Evolutionary conservation across 1,140 invertebrate genomes (phyloP).

Genomic region (Camponotus pennsylvanicus): DNA sequence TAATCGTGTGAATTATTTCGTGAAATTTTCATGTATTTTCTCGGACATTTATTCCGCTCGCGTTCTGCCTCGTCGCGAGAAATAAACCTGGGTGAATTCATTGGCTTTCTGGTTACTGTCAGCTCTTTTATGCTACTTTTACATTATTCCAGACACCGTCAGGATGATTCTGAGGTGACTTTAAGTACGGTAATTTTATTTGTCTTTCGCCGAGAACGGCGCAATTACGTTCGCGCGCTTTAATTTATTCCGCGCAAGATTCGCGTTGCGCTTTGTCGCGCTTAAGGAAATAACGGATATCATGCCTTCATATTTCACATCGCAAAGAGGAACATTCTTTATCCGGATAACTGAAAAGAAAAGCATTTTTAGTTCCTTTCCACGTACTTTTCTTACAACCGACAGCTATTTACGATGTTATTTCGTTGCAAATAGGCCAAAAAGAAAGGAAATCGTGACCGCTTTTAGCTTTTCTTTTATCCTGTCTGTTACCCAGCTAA

Average conservation of each 20-base stretch:
- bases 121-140: slow-evolving; percentile 26
- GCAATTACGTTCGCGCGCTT: slow-evolving; percentile 38
- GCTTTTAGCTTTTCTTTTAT: background rate
- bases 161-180: slow-evolving; percentile 23
- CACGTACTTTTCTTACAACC: slow-evolving; percentile 7
- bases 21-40: slow-evolving; percentile 35
- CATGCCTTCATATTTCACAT: slow-evolving; percentile 47
- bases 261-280: slow-evolving; percentile 35
- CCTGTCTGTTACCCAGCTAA: background rate
- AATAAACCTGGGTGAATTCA: slow-evolving; percentile 18
- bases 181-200: slow-evolving; percentile 49
- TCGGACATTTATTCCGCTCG: slow-evolving; percentile 4
- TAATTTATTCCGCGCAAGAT: slow-evolving; percentile 52
- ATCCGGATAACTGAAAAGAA: background rate
- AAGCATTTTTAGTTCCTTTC: slow-evolving; percentile 19
- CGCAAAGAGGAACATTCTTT: slow-evolving; percentile 9
- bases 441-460: background rate
- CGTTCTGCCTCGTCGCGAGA: background rate
- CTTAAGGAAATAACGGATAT: slow-evolving; percentile 48
- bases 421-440: slow-evolving; percentile 10
- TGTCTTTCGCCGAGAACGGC: background rate
- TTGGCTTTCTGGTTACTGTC: background rate
- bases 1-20: slow-evolving; percentile 31
- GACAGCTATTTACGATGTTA: slow-evolving; percentile 41
- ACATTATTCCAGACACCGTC: slow-evolving; percentile 36